Conservation (phyloP, 2,113 vertebrate genomes). For the Bufo gargarizans region DNA sequence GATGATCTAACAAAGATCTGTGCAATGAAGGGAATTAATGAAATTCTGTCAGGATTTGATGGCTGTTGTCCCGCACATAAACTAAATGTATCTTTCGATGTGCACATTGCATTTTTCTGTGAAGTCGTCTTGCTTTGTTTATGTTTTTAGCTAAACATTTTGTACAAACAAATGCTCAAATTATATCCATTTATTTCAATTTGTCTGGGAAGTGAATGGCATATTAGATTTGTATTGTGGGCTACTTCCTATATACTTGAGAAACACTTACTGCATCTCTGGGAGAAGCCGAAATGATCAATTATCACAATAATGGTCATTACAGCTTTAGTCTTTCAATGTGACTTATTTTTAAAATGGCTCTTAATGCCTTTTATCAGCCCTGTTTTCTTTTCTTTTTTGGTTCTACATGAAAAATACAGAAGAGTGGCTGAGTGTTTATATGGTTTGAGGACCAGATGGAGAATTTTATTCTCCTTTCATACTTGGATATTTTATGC, state of each 20-base stretch:
- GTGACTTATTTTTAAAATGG: slow-evolving; percentile 21
- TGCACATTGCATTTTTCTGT: background rate
- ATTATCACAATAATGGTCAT: slow-evolving; percentile 23
- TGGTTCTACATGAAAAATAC: background rate
- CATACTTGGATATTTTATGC: background rate
- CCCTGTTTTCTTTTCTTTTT: background rate
- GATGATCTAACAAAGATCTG: slow-evolving; percentile 41
- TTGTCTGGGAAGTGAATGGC: background rate
- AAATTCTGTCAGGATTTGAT: slow-evolving; percentile 46
- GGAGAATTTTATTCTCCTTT: background rate
- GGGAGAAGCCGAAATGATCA: slow-evolving; percentile 13
- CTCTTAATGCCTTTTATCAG: slow-evolving; percentile 26
- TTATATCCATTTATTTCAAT: slow-evolving; percentile 8
- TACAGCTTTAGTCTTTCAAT: slow-evolving; percentile 33
- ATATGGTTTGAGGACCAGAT: background rate
- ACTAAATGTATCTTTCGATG: slow-evolving; percentile 19
- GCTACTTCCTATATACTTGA: slow-evolving; percentile 1
- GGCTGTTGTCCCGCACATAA: slow-evolving; percentile 7
- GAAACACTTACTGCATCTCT: slow-evolving; percentile 5
- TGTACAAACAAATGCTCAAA: slow-evolving; percentile 12
- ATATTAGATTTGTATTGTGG: slow-evolving; percentile 7
- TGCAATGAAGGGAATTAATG: slow-evolving; percentile 34
- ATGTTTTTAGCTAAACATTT: slow-evolving; percentile 8
- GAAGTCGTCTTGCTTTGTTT: background rate
- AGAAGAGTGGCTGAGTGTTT: background rate